phyloP scores from a whole-genome alignment of 2,797 vertebrate genomes.

The Antrozous pallidus region DNA sequence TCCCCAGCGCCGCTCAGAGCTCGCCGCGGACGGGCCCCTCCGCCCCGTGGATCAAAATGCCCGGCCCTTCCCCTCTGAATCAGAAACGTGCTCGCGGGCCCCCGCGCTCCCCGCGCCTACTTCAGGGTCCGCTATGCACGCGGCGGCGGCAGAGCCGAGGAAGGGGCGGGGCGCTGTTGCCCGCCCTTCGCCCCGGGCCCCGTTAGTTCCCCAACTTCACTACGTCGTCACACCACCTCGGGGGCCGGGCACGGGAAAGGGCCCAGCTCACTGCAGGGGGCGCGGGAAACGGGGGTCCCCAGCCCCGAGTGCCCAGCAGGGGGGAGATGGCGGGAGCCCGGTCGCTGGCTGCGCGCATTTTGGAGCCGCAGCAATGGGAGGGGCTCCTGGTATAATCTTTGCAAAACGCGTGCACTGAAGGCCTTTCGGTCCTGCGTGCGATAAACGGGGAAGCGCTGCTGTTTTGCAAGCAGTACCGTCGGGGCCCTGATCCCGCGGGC shows the following conservation, averaged over 20 bases:
- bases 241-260: background rate
- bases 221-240: conserved; percentile 43
- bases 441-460: conserved; percentile 1
- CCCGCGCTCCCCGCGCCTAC: conserved; percentile 51
- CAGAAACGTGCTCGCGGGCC: conserved; percentile 69
- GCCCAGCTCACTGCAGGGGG: conserved; percentile 21
- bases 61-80: conserved; percentile 57
- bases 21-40: conserved; percentile 59
- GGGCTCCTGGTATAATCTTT: conserved; percentile 39
- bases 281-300: background rate
- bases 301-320: background rate
- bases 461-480: conserved; percentile 49
- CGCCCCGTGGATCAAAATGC: conserved; percentile 66
- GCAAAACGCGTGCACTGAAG: conserved; percentile 39
- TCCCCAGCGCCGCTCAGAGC: background rate
- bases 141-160: conserved; percentile 64
- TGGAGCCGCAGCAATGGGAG: conserved; percentile 64
- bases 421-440: conserved; percentile 36
- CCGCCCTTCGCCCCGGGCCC: conserved; percentile 74
- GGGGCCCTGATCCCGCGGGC: conserved; percentile 38
- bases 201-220: conserved; percentile 61
- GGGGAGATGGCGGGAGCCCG: conserved; percentile 49
- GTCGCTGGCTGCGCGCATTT: conserved; percentile 23
- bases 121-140: conserved; percentile 75
- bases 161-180: conserved; percentile 70